A percentile compares a stretch with the other conserved stretches of the same genome.
Evolutionary conservation across 2,797 vertebrate genomes (phyloP).

Genomic region (Scomberomorus guttatus): DNA sequence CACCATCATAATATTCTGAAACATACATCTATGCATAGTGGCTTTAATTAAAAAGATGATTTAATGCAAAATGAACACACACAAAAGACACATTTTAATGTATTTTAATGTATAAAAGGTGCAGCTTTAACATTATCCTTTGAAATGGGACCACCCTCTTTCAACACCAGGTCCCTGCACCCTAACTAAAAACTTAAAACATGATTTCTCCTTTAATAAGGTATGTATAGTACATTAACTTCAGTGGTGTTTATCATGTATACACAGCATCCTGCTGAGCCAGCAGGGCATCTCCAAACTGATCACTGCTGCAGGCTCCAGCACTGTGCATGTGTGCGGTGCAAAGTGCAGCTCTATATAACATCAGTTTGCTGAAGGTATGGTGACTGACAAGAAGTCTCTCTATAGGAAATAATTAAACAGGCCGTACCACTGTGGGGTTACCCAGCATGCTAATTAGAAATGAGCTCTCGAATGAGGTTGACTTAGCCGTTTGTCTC

Average conservation of each 20-base stretch:
- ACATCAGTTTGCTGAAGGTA: not conserved
- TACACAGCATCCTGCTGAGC: too few relatives aligned
- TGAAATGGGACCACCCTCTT: too few relatives aligned
- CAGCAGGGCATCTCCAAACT: too few relatives aligned
- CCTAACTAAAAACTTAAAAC: not conserved
- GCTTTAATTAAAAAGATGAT: too few relatives aligned
- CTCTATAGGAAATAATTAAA: slow-evolving; percentile 21
- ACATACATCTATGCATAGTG: too few relatives aligned
- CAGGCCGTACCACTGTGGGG: slow-evolving; percentile 2
- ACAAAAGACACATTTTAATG: too few relatives aligned
- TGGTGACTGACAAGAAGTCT: slow-evolving; percentile 8
- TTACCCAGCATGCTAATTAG: slow-evolving; percentile 44
- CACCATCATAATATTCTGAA: too few relatives aligned
- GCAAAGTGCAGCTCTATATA: not conserved
- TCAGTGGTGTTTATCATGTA: slow-evolving; percentile 7
- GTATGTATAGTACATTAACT: not conserved
- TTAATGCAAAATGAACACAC: too few relatives aligned
- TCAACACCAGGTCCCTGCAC: not conserved
- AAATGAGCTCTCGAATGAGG: slow-evolving; percentile 29
- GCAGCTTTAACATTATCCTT: too few relatives aligned
- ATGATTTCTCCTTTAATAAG: slow-evolving; percentile 1
- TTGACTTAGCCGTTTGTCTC: not conserved
- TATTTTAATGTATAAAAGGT: too few relatives aligned
- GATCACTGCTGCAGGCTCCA: slow-evolving; percentile 27
- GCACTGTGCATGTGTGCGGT: not conserved